Conservation (phyloP, 1,140 invertebrate genomes). For the Aricia agestis region DNA sequence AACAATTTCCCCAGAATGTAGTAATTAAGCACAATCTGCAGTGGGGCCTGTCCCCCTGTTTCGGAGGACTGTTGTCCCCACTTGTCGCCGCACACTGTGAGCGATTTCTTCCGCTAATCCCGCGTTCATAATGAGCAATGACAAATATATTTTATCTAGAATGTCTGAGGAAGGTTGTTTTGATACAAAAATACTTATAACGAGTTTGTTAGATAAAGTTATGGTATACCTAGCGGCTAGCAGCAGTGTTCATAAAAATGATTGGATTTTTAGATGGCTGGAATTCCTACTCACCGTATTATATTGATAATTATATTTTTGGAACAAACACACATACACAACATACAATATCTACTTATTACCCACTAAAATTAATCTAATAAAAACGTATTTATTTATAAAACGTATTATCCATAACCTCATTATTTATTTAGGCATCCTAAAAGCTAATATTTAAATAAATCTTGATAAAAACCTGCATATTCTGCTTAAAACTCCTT, state of each 20-base stretch:
- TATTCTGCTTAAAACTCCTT: not conserved
- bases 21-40: constrained; percentile 15
- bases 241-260: no score
- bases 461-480: not conserved
- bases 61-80: not conserved
- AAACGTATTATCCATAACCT: not conserved
- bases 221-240: not conserved
- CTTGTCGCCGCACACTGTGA: constrained; percentile 5
- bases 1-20: constrained; percentile 15
- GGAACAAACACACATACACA: no score
- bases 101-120: constrained; percentile 4
- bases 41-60: not conserved
- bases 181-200: no score
- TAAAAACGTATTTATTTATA: not conserved
- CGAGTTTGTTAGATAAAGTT: not conserved
- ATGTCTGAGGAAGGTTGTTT: no score
- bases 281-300: no score
- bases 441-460: not conserved
- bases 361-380: not conserved
- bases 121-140: not conserved
- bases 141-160: not conserved
- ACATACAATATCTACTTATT: no score
- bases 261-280: no score
- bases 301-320: no score
- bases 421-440: not conserved